Conservation (phyloP, 2,113 vertebrate genomes). For the Ctenodactylus gundi region DNA sequence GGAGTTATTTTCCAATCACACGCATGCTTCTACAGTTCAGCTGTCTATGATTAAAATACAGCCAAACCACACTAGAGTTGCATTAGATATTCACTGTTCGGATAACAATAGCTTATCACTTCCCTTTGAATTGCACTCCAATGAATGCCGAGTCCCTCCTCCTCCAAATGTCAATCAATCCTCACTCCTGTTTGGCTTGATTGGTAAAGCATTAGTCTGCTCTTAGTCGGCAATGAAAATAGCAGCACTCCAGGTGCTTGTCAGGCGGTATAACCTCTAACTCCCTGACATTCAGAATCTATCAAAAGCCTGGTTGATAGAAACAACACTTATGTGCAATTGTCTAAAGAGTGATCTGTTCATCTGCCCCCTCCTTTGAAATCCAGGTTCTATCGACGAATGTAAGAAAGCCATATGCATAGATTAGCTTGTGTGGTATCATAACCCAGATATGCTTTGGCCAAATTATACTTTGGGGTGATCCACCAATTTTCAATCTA, state of each 20-base stretch:
- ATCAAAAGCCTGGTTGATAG: background rate
- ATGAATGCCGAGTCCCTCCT: background rate
- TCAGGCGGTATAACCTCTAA: background rate
- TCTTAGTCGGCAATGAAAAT: constrained; percentile 33
- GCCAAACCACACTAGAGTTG: constrained; percentile 23
- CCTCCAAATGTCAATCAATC: constrained; percentile 56
- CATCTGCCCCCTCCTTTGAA: background rate
- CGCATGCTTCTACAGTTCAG: background rate
- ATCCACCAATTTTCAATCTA: background rate
- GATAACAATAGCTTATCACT: constrained; percentile 54
- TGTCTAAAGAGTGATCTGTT: constrained; percentile 17
- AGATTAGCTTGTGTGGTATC: background rate
- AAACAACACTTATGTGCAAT: constrained; percentile 3
- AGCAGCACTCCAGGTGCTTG: constrained; percentile 46
- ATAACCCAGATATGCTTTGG: background rate
- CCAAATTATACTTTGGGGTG: background rate
- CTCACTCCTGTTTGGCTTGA: constrained; percentile 31
- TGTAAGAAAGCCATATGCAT: background rate
- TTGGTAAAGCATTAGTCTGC: constrained; percentile 37
- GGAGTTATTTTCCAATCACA: constrained; percentile 65
- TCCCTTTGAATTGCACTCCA: constrained; percentile 30
- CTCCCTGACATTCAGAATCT: constrained; percentile 31
- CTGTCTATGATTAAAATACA: constrained; percentile 64
- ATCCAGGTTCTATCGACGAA: background rate
- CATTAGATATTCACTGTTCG: constrained; percentile 39